Conservation (phyloP, 2,113 vertebrate species). For the Calypte anna region DNA sequence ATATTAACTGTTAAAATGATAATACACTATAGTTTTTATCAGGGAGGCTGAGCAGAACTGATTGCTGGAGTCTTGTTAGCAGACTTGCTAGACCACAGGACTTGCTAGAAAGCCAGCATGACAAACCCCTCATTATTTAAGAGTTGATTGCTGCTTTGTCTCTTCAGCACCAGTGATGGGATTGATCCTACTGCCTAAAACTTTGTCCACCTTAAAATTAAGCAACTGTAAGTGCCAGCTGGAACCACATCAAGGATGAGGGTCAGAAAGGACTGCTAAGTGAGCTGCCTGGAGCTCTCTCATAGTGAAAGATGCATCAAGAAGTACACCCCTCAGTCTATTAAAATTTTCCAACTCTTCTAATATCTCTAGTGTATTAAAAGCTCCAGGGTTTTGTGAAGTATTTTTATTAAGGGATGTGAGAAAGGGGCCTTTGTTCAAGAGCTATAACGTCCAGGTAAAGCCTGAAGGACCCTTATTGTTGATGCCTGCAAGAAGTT, state of each 20-base stretch:
- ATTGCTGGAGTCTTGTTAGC: not conserved
- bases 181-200: not conserved
- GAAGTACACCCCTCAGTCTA: rapidly evolving
- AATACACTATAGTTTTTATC: not conserved
- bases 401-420: conserved; percentile 9
- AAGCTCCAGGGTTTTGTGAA: conserved; percentile 25
- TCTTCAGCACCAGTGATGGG: not conserved
- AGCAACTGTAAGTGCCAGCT: not conserved
- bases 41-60: not conserved
- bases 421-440: conserved; percentile 15
- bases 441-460: not conserved
- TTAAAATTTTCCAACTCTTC: not conserved
- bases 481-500: not conserved
- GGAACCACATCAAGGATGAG: not conserved
- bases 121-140: not conserved
- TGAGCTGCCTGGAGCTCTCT: not conserved
- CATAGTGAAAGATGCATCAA: not conserved
- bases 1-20: not conserved
- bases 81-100: not conserved
- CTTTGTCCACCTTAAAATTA: not conserved
- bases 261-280: not conserved
- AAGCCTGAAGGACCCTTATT: not conserved
- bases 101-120: not conserved
- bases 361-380: conserved; percentile 12
- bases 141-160: not conserved